Evolutionary conservation across 2,888 invertebrate species (phyloP).

Genomic region (Tholera decimalis): DNA sequence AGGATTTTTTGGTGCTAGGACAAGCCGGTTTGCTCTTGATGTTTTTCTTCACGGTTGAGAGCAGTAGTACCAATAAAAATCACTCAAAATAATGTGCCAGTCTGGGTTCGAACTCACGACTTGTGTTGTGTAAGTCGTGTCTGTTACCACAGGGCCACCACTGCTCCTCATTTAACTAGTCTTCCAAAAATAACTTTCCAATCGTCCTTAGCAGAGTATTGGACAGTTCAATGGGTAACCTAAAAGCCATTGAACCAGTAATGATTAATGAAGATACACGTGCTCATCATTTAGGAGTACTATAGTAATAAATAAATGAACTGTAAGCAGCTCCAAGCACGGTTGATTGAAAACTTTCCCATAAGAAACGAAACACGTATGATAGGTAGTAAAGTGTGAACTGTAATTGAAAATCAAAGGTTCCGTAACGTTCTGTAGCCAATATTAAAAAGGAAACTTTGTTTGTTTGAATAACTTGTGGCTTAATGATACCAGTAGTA

Average conservation of each 20-base stretch:
- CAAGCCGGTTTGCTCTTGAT: too few species aligned
- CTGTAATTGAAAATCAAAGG: neutral
- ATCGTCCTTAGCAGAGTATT: neutral
- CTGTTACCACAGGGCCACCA: too few species aligned
- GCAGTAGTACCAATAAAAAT: too few species aligned
- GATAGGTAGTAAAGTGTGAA: neutral
- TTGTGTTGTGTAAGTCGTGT: too few species aligned
- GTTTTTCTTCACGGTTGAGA: too few species aligned
- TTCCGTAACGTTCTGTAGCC: neutral
- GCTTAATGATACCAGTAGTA: too few species aligned
- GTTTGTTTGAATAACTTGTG: too few species aligned
- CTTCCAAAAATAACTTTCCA: slow-evolving; percentile 1
- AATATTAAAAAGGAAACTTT: too few species aligned
- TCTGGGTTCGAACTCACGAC: too few species aligned
- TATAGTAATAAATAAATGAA: slow-evolving; percentile 41
- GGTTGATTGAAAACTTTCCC: slow-evolving; percentile 49
- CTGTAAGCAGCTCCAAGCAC: slow-evolving; percentile 31
- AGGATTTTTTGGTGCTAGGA: too few species aligned
- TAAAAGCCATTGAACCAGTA: slow-evolving; percentile 11
- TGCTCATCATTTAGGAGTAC: slow-evolving; percentile 21
- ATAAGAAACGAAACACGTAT: slow-evolving; percentile 24
- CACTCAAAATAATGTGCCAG: too few species aligned
- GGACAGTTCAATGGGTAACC: slow-evolving; percentile 9
- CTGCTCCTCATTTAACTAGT: too few species aligned
- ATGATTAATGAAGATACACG: slow-evolving; percentile 30